Percentiles rank a stretch among this genome's conserved stretches.
These are phyloP conservation scores for Saturnia pavonia DNA, from an alignment of 2,888 invertebrate species.

Conservation along the genomic window DNA sequence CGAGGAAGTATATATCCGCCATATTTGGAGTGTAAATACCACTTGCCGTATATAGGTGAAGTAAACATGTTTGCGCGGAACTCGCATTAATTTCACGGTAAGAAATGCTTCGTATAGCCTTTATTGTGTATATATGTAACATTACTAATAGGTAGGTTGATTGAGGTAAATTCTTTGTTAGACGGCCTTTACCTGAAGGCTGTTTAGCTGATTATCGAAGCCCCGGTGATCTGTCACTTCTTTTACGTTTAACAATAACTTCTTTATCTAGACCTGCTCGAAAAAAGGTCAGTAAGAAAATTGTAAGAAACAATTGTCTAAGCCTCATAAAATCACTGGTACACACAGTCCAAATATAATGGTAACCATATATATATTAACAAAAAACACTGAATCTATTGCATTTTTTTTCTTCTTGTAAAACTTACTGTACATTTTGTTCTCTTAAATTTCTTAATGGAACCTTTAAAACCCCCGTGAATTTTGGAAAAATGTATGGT, in stretches of 20 bases:
- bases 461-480: too few species aligned
- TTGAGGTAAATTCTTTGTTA: conserved; percentile 12
- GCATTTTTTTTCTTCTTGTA: too few species aligned
- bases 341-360: too few species aligned
- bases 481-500: too few species aligned
- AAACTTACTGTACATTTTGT: too few species aligned
- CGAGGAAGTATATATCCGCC: conserved; percentile 7
- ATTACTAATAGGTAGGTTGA: neutral
- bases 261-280: neutral
- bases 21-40: conserved; percentile 10
- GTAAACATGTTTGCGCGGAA: conserved; percentile 13
- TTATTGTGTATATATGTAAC: conserved; percentile 13
- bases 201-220: neutral
- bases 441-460: too few species aligned
- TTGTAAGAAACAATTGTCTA: too few species aligned
- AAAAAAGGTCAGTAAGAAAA: too few species aligned
- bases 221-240: neutral
- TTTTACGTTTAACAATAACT: neutral
- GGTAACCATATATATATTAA: too few species aligned
- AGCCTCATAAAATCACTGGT: too few species aligned
- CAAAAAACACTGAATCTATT: too few species aligned
- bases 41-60: neutral
- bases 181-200: neutral
- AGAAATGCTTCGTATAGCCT: conserved; percentile 3
- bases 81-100: neutral